A percentile compares a stretch with the other conserved stretches of the same genome.
These are phyloP conservation scores for Orbicella faveolata DNA, from an alignment of 64 coral and sea anemone genomes.

Conservation along the genomic window DNA sequence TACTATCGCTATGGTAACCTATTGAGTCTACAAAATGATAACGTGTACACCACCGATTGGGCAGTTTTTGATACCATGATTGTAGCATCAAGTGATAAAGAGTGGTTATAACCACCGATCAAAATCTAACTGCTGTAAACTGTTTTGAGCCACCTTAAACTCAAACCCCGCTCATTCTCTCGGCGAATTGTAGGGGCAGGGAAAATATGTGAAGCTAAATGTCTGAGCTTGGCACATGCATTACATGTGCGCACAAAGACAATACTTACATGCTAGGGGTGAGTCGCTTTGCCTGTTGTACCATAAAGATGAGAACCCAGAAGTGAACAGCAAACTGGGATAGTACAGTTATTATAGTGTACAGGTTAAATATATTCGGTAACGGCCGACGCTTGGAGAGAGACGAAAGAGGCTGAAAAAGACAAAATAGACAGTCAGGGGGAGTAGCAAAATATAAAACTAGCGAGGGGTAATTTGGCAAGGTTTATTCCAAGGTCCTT, in stretches of 20 bases:
- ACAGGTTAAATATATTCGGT: conserved; percentile 97
- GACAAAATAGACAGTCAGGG: not conserved
- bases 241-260: not conserved
- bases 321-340: conserved; percentile 97
- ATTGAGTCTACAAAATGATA: too few species aligned
- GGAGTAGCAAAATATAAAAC: not conserved
- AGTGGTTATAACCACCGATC: too few species aligned
- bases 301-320: conserved; percentile 78
- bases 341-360: conserved; percentile 89
- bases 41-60: too few species aligned
- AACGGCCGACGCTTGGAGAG: conserved; percentile 87
- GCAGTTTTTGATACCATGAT: too few species aligned
- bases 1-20: too few species aligned
- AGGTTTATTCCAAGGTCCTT: not conserved
- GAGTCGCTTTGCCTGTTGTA: conserved; percentile 81
- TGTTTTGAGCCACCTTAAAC: too few species aligned
- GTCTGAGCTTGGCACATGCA: not conserved
- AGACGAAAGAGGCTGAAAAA: conserved; percentile 74
- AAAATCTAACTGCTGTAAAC: too few species aligned
- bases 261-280: conserved; percentile 82
- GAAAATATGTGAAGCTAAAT: too few species aligned
- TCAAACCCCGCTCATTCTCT: too few species aligned
- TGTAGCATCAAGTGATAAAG: too few species aligned
- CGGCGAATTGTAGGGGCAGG: too few species aligned
- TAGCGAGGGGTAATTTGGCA: too few species aligned